A percentile compares a stretch with the other conserved stretches of the same genome.
phyloP scores from a whole-genome alignment of 2,113 vertebrate genomes.

The Sinocyclocheilus rhinocerous region DNA sequence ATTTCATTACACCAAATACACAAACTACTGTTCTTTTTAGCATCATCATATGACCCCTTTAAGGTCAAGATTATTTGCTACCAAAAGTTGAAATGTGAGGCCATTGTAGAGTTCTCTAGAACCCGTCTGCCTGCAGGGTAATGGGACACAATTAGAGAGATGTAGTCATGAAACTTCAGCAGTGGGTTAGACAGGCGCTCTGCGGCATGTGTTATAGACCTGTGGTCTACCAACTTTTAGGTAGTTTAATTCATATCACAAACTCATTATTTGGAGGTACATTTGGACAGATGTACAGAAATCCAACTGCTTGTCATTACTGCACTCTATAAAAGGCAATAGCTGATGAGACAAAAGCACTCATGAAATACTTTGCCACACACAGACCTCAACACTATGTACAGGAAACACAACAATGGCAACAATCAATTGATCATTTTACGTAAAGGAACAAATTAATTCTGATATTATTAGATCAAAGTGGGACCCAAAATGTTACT shows the following conservation, averaged over 20 bases:
- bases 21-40: too few species aligned
- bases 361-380: neutral
- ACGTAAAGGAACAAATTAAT: neutral
- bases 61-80: conserved; percentile 13
- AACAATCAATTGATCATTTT: neutral
- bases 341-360: neutral
- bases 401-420: neutral
- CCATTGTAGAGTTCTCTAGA: conserved; percentile 26
- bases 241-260: conserved; percentile 1
- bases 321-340: neutral
- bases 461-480: neutral
- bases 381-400: neutral
- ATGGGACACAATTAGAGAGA: conserved; percentile 35
- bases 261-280: neutral
- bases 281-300: neutral
- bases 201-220: neutral
- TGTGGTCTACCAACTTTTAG: conserved; percentile 24
- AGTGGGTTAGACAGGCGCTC: neutral
- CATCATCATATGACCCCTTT: too few species aligned
- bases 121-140: conserved; percentile 46
- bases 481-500: too few species aligned
- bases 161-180: conserved; percentile 65
- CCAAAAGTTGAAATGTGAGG: conserved; percentile 27
- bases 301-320: too few species aligned
- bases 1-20: too few species aligned